Conservation (phyloP, 2,797 vertebrate species). For the Thalassophryne amazonica region DNA sequence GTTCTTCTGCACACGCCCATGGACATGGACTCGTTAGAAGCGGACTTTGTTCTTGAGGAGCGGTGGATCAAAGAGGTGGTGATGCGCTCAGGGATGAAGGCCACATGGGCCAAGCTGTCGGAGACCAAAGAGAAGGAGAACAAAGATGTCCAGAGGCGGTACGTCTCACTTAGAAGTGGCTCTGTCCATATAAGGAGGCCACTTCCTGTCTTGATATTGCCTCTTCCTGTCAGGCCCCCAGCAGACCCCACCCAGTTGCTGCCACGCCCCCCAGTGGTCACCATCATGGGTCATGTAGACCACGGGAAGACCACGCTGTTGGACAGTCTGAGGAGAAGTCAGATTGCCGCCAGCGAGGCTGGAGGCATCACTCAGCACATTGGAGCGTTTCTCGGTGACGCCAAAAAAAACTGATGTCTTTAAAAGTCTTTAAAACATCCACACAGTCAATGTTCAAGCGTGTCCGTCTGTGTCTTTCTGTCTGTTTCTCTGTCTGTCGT, state of each 20-base stretch:
- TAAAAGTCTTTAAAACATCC: no score
- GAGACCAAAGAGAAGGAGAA: slow-evolving; percentile 77
- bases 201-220: neutral
- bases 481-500: no score
- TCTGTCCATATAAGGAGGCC: no score
- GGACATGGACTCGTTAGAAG: slow-evolving; percentile 78
- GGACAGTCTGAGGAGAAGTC: slow-evolving; percentile 89
- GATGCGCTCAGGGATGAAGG: slow-evolving; percentile 88
- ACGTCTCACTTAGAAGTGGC: no score
- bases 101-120: slow-evolving; percentile 81
- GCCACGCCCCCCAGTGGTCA: slow-evolving; percentile 86
- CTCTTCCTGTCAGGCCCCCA: slow-evolving; percentile 44
- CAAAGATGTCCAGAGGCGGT: slow-evolving; percentile 84
- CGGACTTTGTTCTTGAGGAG: slow-evolving; percentile 78
- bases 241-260: slow-evolving; percentile 78
- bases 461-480: no score
- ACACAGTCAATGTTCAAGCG: no score
- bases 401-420: no score
- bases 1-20: slow-evolving; percentile 80
- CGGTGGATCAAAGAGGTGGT: slow-evolving; percentile 85
- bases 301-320: slow-evolving; percentile 95
- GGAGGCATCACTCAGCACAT: slow-evolving; percentile 98
- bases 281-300: slow-evolving; percentile 96
- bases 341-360: slow-evolving; percentile 84
- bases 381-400: slow-evolving; percentile 87